These are phyloP conservation scores for Rhinolophus ferrumequinum DNA, from an alignment of 2,113 vertebrate genomes.

Conservation along the genomic window DNA sequence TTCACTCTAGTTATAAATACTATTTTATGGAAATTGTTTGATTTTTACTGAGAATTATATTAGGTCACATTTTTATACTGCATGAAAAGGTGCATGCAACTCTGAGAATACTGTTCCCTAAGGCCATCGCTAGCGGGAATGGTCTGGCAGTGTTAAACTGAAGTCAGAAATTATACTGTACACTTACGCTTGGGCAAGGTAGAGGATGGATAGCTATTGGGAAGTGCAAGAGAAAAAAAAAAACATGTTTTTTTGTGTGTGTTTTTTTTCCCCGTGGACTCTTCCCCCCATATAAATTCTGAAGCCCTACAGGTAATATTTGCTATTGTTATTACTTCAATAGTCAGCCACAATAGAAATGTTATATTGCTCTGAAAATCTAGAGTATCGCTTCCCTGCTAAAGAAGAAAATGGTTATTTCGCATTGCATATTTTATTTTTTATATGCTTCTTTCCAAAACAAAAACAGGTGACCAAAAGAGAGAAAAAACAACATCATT, in stretches of 20 bases:
- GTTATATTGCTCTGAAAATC: conserved; percentile 11
- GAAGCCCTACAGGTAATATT: conserved; percentile 10
- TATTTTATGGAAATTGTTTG: conserved; percentile 36
- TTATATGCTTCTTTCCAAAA: conserved; percentile 27
- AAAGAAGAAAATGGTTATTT: conserved; percentile 50
- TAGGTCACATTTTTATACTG: conserved; percentile 34
- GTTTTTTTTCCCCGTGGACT: not conserved
- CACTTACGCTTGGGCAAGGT: not conserved
- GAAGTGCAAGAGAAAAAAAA: conserved; percentile 26
- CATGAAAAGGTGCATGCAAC: not conserved
- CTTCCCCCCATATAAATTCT: not conserved
- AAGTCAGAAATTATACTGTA: conserved; percentile 13
- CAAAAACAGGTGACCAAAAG: conserved; percentile 24
- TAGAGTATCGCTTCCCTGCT: not conserved
- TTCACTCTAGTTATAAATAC: conserved; percentile 2
- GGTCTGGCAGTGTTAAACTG: conserved; percentile 4
- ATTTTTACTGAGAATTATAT: conserved; percentile 47
- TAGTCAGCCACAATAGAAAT: conserved; percentile 24
- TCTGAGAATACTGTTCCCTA: not conserved
- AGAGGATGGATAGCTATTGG: not conserved
- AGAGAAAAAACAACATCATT: not conserved
- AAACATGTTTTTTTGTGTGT: not conserved
- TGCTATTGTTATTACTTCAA: not conserved
- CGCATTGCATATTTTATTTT: conserved; percentile 26
- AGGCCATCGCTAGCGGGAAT: not conserved